Evolutionary conservation across 1,140 invertebrate species (phyloP).

Genomic region (Hesperophylax magnus): DNA sequence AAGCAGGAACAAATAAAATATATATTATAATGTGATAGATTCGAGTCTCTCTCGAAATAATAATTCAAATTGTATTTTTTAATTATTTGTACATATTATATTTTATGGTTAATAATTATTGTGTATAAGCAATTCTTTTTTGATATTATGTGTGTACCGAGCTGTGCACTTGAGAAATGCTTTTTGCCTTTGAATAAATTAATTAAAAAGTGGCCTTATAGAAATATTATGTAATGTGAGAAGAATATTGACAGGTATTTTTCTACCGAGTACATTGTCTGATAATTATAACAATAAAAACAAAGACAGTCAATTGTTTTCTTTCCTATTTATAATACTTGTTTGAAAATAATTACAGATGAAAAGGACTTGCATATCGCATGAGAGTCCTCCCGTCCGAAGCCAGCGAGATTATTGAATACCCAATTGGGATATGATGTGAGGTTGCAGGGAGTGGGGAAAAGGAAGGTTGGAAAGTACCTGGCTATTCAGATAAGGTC

Average conservation of each 20-base stretch:
- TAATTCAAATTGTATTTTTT: background rate
- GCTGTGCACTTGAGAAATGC: background rate
- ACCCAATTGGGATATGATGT: too few species aligned
- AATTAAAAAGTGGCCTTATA: constrained; percentile 16
- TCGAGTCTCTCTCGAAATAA: constrained; percentile 30
- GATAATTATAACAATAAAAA: constrained; percentile 16
- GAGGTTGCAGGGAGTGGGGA: too few species aligned
- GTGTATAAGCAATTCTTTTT: constrained; percentile 3
- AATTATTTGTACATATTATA: constrained; percentile 8
- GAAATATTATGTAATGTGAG: background rate
- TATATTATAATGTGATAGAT: constrained; percentile 2
- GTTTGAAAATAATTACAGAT: too few species aligned
- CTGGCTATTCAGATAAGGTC: too few species aligned
- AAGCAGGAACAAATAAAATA: too few species aligned
- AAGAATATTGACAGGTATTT: constrained; percentile 21
- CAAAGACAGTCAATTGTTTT: too few species aligned
- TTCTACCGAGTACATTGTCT: constrained; percentile 20
- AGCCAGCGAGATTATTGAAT: too few species aligned
- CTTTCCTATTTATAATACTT: too few species aligned
- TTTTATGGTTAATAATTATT: background rate
- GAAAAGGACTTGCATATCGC: too few species aligned
- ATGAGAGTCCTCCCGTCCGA: too few species aligned
- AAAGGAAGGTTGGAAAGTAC: too few species aligned
- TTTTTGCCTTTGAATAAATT: constrained; percentile 13
- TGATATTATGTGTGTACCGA: background rate